phyloP scores from a whole-genome alignment of 2,888 invertebrate species.

The Eurytoma adleriae region DNA sequence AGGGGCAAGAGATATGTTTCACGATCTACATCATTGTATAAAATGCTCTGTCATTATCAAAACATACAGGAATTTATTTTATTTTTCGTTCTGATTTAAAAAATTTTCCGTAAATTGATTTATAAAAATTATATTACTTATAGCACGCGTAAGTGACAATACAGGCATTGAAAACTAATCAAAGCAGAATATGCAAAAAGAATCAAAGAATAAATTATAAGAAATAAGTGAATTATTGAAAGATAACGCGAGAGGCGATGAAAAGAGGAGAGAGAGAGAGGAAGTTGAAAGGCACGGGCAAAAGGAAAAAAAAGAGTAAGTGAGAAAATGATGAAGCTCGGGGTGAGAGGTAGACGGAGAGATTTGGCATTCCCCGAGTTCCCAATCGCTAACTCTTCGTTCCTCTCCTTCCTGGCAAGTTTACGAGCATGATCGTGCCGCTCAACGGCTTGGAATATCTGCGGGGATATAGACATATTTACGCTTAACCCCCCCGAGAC shows the following conservation, averaged over 20 bases:
- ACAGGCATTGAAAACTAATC: too few species aligned
- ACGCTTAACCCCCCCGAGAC: slow-evolving; percentile 18
- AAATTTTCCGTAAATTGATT: too few species aligned
- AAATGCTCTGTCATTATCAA: too few species aligned
- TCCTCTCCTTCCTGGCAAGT: slow-evolving; percentile 27
- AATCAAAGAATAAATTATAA: too few species aligned
- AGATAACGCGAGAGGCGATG: background rate
- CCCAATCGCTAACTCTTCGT: slow-evolving; percentile 12
- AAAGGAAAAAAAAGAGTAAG: background rate
- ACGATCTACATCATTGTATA: too few species aligned
- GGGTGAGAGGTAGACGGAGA: background rate
- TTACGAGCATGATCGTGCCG: slow-evolving; percentile 30
- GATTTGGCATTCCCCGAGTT: slow-evolving; percentile 22
- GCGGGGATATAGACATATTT: slow-evolving; percentile 35
- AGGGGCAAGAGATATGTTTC: too few species aligned
- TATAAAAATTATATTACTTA: too few species aligned
- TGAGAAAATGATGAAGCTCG: slow-evolving; percentile 10
- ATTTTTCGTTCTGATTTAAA: too few species aligned
- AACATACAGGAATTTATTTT: too few species aligned
- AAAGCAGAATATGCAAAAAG: too few species aligned
- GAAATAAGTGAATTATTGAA: too few species aligned
- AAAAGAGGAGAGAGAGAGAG: background rate
- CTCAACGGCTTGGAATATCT: slow-evolving; percentile 30
- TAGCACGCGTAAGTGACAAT: too few species aligned
- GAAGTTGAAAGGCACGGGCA: background rate